phyloP scores from a whole-genome alignment of 2,888 invertebrate species.

The Epinotia ramella region DNA sequence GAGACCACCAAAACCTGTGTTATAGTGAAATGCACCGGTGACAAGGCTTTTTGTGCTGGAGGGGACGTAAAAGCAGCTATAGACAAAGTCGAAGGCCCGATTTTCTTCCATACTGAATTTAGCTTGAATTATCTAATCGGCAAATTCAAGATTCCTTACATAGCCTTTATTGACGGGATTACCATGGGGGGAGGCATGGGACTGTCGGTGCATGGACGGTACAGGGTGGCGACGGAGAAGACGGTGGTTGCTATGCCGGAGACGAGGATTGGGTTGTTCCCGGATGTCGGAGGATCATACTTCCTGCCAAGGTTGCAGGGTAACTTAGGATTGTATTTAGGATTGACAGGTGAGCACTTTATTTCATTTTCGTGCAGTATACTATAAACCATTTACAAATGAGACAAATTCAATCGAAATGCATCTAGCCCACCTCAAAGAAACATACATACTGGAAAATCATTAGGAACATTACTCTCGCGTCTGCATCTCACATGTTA shows the following conservation, averaged over 20 bases:
- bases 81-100: slow-evolving; percentile 86
- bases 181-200: slow-evolving; percentile 99
- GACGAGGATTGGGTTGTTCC: slow-evolving; percentile 98
- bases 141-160: slow-evolving; percentile 94
- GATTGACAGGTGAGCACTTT: slow-evolving; percentile 89
- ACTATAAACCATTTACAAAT: no score
- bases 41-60: slow-evolving; percentile 99
- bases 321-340: slow-evolving; percentile 95
- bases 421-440: no score
- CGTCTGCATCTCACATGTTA: no score
- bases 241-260: slow-evolving; percentile 99
- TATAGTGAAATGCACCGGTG: slow-evolving; percentile 93
- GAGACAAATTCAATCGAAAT: no score
- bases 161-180: slow-evolving; percentile 97
- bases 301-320: slow-evolving; percentile 95
- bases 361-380: no score
- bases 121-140: slow-evolving; percentile 94
- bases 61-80: slow-evolving; percentile 95
- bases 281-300: slow-evolving; percentile 98
- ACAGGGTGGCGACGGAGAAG: slow-evolving; percentile 96
- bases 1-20: slow-evolving; percentile 88
- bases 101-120: slow-evolving; percentile 95
- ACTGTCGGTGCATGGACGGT: slow-evolving; percentile 96
- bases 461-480: no score
- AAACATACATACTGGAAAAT: no score